These are phyloP conservation scores for Platichthys flesus DNA, from an alignment of 2,113 vertebrate genomes.

Conservation along the genomic window DNA sequence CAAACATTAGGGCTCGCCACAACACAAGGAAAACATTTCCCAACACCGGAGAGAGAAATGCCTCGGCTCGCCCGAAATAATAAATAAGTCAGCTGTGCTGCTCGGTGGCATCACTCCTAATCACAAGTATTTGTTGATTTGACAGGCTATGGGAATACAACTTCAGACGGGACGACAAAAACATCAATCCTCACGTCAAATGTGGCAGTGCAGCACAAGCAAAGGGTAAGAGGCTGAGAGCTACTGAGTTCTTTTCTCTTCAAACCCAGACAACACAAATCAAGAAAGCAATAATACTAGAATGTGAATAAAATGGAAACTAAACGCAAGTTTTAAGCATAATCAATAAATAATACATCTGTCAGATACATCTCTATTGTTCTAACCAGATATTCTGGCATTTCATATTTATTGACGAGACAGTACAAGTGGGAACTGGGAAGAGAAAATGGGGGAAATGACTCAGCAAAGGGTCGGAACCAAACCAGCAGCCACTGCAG, in stretches of 20 bases:
- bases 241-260: slow-evolving; percentile 34
- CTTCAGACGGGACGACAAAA: slow-evolving; percentile 63
- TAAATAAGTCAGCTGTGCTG: slow-evolving; percentile 76
- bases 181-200: slow-evolving; percentile 58
- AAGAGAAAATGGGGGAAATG: no score
- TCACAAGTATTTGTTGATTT: slow-evolving; percentile 82
- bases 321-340: neutral
- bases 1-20: slow-evolving; percentile 68
- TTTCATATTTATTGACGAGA: no score
- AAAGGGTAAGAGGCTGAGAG: slow-evolving; percentile 26
- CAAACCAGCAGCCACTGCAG: no score
- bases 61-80: slow-evolving; percentile 66
- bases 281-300: neutral
- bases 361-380: no score
- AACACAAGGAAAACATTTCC: slow-evolving; percentile 75
- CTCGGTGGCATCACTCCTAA: slow-evolving; percentile 80
- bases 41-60: slow-evolving; percentile 50
- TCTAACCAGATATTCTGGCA: no score
- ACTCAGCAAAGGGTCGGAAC: no score
- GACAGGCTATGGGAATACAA: slow-evolving; percentile 61
- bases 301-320: neutral
- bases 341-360: no score
- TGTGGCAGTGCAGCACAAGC: slow-evolving; percentile 24
- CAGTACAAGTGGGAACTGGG: no score
- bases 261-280: neutral